These are phyloP conservation scores for Ruditapes philippinarum DNA, from an alignment of 1,140 invertebrate species.

Conservation along the genomic window DNA sequence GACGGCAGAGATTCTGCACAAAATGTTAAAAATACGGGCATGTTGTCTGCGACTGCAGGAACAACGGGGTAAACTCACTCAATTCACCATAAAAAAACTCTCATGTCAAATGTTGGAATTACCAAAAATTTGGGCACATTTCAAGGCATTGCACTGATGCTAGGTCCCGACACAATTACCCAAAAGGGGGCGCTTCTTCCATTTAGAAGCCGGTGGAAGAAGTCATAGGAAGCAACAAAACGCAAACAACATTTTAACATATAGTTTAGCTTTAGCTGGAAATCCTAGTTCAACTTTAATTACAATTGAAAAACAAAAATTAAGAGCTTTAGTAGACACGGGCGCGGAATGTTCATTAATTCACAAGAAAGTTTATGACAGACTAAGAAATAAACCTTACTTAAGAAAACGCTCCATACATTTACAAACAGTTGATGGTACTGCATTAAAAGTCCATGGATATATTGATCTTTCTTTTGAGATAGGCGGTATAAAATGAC, in stretches of 20 bases:
- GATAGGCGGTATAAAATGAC: background rate
- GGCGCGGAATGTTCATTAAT: constrained; percentile 49
- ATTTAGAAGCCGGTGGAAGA: background rate
- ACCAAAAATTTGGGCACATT: constrained; percentile 2
- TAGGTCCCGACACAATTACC: background rate
- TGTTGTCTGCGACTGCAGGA: background rate
- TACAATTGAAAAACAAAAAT: constrained; percentile 57
- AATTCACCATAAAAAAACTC: background rate
- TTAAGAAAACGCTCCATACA: constrained; percentile 18
- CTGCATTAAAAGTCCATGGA: constrained; percentile 20
- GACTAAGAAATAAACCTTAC: background rate
- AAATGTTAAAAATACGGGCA: background rate
- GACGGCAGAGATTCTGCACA: background rate
- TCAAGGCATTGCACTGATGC: background rate
- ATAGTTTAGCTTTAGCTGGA: background rate
- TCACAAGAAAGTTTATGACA: constrained; percentile 34
- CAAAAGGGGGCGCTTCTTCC: constrained; percentile 16
- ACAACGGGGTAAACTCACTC: background rate
- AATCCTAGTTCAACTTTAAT: constrained; percentile 57
- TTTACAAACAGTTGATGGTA: constrained; percentile 46
- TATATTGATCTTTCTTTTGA: constrained; percentile 41
- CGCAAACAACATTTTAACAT: background rate
- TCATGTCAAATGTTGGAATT: constrained; percentile 46
- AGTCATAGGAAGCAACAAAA: background rate
- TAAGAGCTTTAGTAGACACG: constrained; percentile 40